Evolutionary conservation across 1,140 invertebrate genomes (phyloP).

Genomic region (Mya arenaria): DNA sequence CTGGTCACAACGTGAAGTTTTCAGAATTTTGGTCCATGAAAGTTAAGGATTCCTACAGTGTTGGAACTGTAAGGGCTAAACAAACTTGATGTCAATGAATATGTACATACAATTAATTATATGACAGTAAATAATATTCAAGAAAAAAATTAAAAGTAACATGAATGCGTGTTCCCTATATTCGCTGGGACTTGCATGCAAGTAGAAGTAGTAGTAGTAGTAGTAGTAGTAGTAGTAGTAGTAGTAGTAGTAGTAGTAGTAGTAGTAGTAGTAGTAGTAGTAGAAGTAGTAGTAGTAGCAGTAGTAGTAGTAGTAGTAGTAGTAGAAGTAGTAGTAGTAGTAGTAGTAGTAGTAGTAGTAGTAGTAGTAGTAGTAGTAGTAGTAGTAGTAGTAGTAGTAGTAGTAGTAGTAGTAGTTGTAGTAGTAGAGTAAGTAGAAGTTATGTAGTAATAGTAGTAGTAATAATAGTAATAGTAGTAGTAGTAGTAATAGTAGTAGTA

Average conservation of each 20-base stretch:
- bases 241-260: background rate
- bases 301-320: slow-evolving; percentile 5
- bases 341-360: slow-evolving; percentile 2
- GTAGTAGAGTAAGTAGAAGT: background rate
- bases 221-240: slow-evolving; percentile 6
- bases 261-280: slow-evolving; percentile 3
- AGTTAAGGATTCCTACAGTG: too few relatives aligned
- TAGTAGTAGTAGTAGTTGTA: background rate
- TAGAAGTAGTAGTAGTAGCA: background rate
- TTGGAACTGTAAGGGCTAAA: too few relatives aligned
- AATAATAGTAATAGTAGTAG: background rate
- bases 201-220: slow-evolving; percentile 17
- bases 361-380: background rate
- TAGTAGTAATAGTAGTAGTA: background rate
- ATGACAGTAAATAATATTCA: too few relatives aligned
- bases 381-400: slow-evolving; percentile 1
- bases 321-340: background rate
- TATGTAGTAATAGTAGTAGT: slow-evolving; percentile 1
- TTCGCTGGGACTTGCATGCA: too few relatives aligned
- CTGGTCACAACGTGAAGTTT: too few relatives aligned
- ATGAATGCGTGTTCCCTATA: too few relatives aligned
- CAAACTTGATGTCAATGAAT: too few relatives aligned
- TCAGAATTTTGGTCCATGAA: too few relatives aligned
- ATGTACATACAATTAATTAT: too few relatives aligned
- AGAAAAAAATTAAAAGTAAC: too few relatives aligned